Evolutionary conservation across 37 sponge, comb jelly and placozoan genomes (phyloP).

Genomic region (Amphimedon queenslandica): DNA sequence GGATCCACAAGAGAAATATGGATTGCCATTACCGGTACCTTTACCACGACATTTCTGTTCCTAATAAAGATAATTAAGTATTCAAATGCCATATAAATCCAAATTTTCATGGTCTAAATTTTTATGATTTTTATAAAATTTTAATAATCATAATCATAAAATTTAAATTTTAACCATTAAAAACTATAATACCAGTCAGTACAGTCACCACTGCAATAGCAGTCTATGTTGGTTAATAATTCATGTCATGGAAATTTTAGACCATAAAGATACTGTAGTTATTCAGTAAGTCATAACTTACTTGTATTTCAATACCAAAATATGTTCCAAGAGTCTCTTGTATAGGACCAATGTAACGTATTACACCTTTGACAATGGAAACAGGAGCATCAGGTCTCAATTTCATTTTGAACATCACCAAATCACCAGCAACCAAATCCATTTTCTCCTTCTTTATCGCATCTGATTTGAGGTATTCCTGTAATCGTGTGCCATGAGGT

Average conservation of each 20-base stretch:
- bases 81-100: too few relatives aligned
- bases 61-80: slow-evolving; percentile 10
- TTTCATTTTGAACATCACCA: slow-evolving; percentile 30
- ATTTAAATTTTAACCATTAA: too few relatives aligned
- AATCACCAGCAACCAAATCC: slow-evolving; percentile 13
- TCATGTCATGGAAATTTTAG: too few relatives aligned
- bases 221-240: too few relatives aligned
- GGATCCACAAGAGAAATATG: slow-evolving; percentile 40
- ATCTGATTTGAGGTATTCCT: neutral
- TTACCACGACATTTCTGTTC: slow-evolving; percentile 13
- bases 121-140: too few relatives aligned
- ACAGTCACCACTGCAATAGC: too few relatives aligned
- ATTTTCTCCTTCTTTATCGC: slow-evolving; percentile 10
- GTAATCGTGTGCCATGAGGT: neutral
- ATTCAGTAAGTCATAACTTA: too few relatives aligned
- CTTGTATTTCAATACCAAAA: slow-evolving; percentile 69
- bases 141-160: too few relatives aligned
- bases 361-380: slow-evolving; percentile 11
- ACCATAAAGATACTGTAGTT: too few relatives aligned
- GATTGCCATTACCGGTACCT: slow-evolving; percentile 41
- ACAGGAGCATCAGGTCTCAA: slow-evolving; percentile 6
- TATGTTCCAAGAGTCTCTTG: slow-evolving; percentile 13
- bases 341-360: slow-evolving; percentile 32
- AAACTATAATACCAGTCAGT: too few relatives aligned
- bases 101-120: too few relatives aligned